A percentile compares a stretch with the other conserved stretches of the same genome.
Evolutionary conservation across 1,140 invertebrate genomes (phyloP).

Genomic region (Arctopsyche grandis): DNA sequence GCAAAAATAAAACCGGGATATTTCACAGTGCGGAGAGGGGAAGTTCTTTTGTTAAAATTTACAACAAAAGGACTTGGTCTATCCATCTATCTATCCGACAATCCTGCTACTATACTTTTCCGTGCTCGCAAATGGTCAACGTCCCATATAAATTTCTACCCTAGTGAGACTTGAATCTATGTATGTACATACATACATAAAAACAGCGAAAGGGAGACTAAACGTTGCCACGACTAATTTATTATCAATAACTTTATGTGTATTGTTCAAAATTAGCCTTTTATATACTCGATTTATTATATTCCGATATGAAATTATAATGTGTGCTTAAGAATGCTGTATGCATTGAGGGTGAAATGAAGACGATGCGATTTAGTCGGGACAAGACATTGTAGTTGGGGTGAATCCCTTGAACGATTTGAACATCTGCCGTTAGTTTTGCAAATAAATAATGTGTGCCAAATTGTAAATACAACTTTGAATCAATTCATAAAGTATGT

Average conservation of each 20-base stretch:
- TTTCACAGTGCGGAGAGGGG: not conserved
- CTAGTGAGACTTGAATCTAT: not conserved
- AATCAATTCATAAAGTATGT: too few relatives aligned
- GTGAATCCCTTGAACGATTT: slow-evolving; percentile 12
- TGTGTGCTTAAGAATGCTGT: too few relatives aligned
- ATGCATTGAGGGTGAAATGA: too few relatives aligned
- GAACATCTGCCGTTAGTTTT: slow-evolving; percentile 20
- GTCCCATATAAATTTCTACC: not conserved
- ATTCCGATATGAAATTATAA: too few relatives aligned
- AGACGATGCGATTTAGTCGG: too few relatives aligned
- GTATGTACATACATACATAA: too few relatives aligned
- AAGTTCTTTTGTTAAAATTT: slow-evolving; percentile 39
- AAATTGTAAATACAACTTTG: too few relatives aligned
- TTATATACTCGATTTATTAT: too few relatives aligned
- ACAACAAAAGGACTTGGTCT: slow-evolving; percentile 39
- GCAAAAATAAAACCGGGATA: slow-evolving; percentile 29
- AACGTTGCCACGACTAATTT: too few relatives aligned
- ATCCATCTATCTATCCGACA: slow-evolving; percentile 29
- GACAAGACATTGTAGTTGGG: not conserved
- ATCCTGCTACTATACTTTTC: not conserved
- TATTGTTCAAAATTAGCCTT: too few relatives aligned
- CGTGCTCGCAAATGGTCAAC: not conserved
- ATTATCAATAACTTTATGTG: too few relatives aligned
- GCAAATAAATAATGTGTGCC: not conserved
- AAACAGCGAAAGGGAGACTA: too few relatives aligned